Base-by-base conservation (phyloP, 2,797 vertebrate genomes). In the Sylvilagus floridanus region DNA sequence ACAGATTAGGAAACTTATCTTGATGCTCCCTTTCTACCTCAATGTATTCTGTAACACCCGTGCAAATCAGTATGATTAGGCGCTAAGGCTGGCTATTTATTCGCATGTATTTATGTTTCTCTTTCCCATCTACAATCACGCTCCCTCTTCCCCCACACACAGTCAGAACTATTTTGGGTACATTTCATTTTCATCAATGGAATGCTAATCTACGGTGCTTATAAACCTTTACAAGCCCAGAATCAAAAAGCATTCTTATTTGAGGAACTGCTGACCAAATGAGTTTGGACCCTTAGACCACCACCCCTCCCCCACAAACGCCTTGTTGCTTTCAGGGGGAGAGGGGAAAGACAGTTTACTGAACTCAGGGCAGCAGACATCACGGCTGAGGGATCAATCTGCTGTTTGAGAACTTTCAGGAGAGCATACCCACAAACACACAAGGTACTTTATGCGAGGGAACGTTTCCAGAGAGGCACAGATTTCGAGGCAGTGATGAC, bases 141-240 rank as follows among this genome's bases (percentile, higher is more conserved):
- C 76, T 90, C 84, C 47, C 88, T 47, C 68, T 42, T 68, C 69
- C 65, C 50, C 57, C 68, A 47, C 72, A 11, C 21, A 85, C 10
- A 79, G 7, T 54, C 30, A 72, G 35, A 86, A 78, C 76, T 93
- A 90, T 90, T 96, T 68, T 68, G 19, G 92, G 91, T 54, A 82
- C 37, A 83, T 89, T 93, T 93, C 85, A 93, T 92, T 93, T 96
- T 89, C 88, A 89, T 95, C 95, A 96, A 87, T 91, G 76, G 88
- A 63, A 84, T 69, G n/a, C 93, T 78, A 93, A 68, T 52, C 57
- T 94, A 77, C 3, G 26, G 11, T 73, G 63, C 91, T 87, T 94
- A 83, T 26, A 95, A 92, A 75, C n/a, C 28, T 93, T 78, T 73
- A 17, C 21, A 92, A 83, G 52, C 32, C 22, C 19, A 52, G 52